These are phyloP conservation scores for Scatophagus argus DNA, from an alignment of 2,113 vertebrate species.

Conservation along the genomic window DNA sequence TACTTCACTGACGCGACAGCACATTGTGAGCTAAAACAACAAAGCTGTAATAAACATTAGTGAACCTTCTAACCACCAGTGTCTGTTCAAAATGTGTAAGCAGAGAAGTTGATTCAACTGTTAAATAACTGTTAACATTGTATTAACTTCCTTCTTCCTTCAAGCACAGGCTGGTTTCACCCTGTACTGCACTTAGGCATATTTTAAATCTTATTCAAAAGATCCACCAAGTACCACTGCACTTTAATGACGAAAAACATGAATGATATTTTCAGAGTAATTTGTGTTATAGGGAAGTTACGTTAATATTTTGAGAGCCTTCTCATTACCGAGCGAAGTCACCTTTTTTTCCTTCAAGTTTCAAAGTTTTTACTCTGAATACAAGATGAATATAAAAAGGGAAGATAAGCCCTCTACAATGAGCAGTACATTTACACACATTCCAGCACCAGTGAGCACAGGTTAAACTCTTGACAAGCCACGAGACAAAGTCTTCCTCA, in stretches of 20 bases:
- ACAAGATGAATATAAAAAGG: constrained; percentile 30
- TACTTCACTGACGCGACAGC: not conserved
- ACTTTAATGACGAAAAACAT: not conserved
- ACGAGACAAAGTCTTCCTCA: constrained; percentile 54
- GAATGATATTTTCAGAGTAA: not conserved
- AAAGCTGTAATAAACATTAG: not conserved
- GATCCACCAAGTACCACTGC: not conserved
- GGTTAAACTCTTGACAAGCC: constrained; percentile 46
- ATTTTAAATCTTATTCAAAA: not conserved
- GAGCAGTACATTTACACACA: constrained; percentile 50
- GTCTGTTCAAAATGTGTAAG: not conserved
- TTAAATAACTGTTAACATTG: not conserved
- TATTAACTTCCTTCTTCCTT: not conserved
- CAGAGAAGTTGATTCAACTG: not conserved
- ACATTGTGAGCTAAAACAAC: not conserved
- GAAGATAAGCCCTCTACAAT: constrained; percentile 26
- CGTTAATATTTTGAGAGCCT: not conserved
- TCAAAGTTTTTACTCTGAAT: constrained; percentile 26
- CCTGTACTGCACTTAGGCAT: not conserved
- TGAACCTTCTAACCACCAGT: not conserved
- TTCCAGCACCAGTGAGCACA: constrained; percentile 16
- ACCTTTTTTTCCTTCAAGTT: constrained; percentile 1
- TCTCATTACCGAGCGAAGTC: constrained; percentile 14
- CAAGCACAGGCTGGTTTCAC: not conserved
- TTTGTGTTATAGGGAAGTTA: not conserved